These are phyloP conservation scores for Tenebrio molitor DNA, from an alignment of 1,140 invertebrate genomes.

Conservation along the genomic window DNA sequence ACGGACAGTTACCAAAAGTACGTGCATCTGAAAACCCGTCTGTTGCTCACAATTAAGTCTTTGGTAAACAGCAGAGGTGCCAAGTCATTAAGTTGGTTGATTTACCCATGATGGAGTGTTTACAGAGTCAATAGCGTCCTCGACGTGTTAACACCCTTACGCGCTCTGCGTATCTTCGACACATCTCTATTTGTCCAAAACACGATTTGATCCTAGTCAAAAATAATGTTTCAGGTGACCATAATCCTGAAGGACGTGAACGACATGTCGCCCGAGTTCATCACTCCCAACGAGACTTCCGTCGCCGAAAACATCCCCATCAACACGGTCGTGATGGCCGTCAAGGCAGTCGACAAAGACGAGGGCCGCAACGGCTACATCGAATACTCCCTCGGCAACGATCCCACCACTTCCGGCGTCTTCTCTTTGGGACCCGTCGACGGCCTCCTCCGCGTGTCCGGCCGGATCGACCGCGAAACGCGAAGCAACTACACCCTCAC, in stretches of 20 bases:
- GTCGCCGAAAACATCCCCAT: constrained; percentile 89
- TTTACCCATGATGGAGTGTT: constrained; percentile 46
- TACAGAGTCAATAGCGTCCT: constrained; percentile 29
- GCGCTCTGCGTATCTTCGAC: background rate
- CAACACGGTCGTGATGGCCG: constrained; percentile 90
- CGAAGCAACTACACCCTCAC: constrained; percentile 84
- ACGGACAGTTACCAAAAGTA: constrained; percentile 21
- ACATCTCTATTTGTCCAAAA: constrained; percentile 28
- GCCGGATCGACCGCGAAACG: constrained; percentile 87
- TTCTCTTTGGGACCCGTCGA: constrained; percentile 91
- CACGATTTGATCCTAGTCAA: too few relatives aligned
- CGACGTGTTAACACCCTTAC: constrained; percentile 31
- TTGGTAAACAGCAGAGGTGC: constrained; percentile 48
- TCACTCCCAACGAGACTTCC: constrained; percentile 82
- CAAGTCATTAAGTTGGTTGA: constrained; percentile 46
- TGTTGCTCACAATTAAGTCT: constrained; percentile 45
- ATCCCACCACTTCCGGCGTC: constrained; percentile 71
- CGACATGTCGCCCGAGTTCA: constrained; percentile 93
- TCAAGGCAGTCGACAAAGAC: constrained; percentile 93
- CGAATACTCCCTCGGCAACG: constrained; percentile 82
- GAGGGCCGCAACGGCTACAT: constrained; percentile 95
- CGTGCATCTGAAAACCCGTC: constrained; percentile 30
- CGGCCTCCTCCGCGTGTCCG: constrained; percentile 86
- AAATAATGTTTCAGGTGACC: too few relatives aligned
- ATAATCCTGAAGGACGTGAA: constrained; percentile 93